Conservation (phyloP, 2,113 vertebrate genomes). For the Hypocryptadius cinnamomeus region DNA sequence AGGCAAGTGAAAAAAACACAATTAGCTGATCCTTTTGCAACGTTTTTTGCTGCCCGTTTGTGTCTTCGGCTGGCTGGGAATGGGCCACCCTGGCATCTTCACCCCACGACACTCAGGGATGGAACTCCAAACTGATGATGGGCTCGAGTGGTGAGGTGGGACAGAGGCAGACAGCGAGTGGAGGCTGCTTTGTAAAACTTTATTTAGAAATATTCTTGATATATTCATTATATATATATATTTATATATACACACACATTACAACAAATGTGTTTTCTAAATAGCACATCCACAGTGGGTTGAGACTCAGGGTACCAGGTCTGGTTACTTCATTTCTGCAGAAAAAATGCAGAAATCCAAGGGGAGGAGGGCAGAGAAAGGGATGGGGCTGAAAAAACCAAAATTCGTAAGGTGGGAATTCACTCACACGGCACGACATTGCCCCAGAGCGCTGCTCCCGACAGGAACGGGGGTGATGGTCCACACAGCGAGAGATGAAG, state of each 20-base stretch:
- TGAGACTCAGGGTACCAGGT: conserved; percentile 76
- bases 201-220: conserved; percentile 86
- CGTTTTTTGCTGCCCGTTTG: background rate
- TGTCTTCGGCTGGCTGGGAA: background rate
- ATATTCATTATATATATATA: conserved; percentile 82
- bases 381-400: background rate
- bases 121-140: accelerated
- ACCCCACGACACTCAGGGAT: accelerated
- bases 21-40: background rate
- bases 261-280: conserved; percentile 79
- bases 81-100: background rate
- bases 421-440: conserved; percentile 70
- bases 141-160: accelerated
- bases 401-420: background rate
- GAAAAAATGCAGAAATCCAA: conserved; percentile 76
- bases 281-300: conserved; percentile 75
- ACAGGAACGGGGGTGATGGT: background rate
- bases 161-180: background rate
- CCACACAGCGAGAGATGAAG: conserved; percentile 58
- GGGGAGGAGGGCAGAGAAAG: background rate
- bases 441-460: conserved; percentile 61
- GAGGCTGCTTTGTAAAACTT: conserved; percentile 75
- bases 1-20: background rate
- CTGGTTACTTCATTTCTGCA: conserved; percentile 76
- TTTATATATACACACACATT: conserved; percentile 75